These are phyloP conservation scores for Epinotia ramella DNA, from an alignment of 2,888 invertebrate species.

Conservation along the genomic window DNA sequence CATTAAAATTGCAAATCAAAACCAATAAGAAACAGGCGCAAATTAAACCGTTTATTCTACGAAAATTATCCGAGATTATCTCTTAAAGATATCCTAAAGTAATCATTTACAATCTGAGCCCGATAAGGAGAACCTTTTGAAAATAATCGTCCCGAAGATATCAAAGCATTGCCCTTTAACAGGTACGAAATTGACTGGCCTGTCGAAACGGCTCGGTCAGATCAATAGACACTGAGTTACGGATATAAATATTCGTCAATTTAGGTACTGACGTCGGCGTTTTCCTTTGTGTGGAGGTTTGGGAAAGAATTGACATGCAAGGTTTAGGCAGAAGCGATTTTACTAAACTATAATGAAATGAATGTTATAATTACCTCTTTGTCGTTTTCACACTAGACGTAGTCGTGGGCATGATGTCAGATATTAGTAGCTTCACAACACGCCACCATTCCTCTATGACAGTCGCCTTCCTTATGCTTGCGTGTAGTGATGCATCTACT, in stretches of 20 bases:
- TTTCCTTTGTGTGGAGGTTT: conserved; percentile 66
- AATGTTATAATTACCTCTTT: too few species aligned
- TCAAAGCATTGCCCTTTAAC: conserved; percentile 26
- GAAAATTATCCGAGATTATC: background rate
- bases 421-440: too few species aligned
- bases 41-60: conserved; percentile 9
- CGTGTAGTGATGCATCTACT: too few species aligned
- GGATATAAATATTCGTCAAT: conserved; percentile 77
- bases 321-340: conserved; percentile 48
- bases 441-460: too few species aligned
- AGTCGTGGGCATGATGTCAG: too few species aligned
- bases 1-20: background rate
- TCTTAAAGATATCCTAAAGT: conserved; percentile 33
- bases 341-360: background rate
- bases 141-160: conserved; percentile 15
- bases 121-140: conserved; percentile 28
- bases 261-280: conserved; percentile 62
- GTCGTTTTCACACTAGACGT: too few species aligned
- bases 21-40: background rate
- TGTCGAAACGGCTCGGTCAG: conserved; percentile 50
- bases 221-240: conserved; percentile 65
- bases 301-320: conserved; percentile 55
- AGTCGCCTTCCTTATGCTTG: too few species aligned
- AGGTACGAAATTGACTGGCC: conserved; percentile 47
- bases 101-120: conserved; percentile 45